Evolutionary conservation across 1,140 invertebrate species (phyloP), one percentile per base, ranked within the genome.

Genomic region (Ips typographus): DNA sequence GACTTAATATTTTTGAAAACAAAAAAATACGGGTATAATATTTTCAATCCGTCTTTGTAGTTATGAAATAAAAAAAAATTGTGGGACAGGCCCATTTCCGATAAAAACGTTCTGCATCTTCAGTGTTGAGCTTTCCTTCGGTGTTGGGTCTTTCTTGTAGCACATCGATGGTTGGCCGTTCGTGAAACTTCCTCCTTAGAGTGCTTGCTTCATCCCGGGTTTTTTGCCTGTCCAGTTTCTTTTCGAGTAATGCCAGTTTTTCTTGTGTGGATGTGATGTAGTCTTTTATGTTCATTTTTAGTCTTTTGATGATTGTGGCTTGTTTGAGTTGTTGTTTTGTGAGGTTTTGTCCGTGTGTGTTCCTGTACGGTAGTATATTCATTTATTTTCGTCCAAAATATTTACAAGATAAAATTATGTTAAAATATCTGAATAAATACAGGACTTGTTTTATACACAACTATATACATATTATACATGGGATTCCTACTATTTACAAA

Each of bases 151-250:
- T 5, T 47, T 47, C 44, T n/a, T n/a, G 44, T n/a, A 47, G 44
- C 44, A 47, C 44, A n/a, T 47, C 44, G 5, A 47, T 47, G 44
- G 5, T 47, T 47, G 44, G 44, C 22, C 22, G 22, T 22, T 22
- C 22, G 22, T 22, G 22, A 22, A 22, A 22, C 22, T 22, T 22
- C 22, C 44, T 47, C 44, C 44, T 47, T 5, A 47, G 5, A n/a
- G 44, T n/a, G n/a, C 44, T 47, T 47, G 44, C 44, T 47, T 47
- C 44, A 47, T 47, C 44, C 5, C 44, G 44, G 44, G 44, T 47
- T 47, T 47, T 47, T 47, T 47, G 44, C n/a, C 44, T 47, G n/a
- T 47, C 44, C n/a, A 47, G 44, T 47, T 47, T 47, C n/a, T 47
- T n/a, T 47, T 5, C n/a, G 5, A 47, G n/a, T 47, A 47, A 6